Conservation (phyloP, 1,140 invertebrate genomes). For the Diorhabda elongata region DNA sequence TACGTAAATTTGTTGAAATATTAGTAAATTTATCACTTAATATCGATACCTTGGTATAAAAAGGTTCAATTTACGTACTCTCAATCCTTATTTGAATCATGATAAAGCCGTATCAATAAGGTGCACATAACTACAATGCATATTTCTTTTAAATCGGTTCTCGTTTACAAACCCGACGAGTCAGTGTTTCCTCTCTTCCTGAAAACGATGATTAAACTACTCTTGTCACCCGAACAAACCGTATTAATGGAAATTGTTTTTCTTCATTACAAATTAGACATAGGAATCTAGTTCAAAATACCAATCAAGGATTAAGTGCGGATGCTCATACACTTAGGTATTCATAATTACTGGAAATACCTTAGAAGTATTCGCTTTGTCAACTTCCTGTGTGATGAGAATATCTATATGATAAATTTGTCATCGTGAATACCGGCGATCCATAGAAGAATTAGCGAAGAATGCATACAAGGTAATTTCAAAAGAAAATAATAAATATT, state of each 20-base stretch:
- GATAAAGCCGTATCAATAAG: neutral
- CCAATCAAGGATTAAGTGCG: constrained; percentile 15
- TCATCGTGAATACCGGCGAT: too few species aligned
- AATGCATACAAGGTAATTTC: too few species aligned
- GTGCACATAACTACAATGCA: neutral
- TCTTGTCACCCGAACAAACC: constrained; percentile 17
- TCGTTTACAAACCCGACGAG: neutral
- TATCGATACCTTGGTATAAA: too few species aligned
- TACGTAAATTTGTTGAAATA: too few species aligned
- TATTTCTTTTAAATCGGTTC: neutral
- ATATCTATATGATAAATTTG: too few species aligned
- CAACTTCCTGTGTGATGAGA: neutral
- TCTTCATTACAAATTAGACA: constrained; percentile 9
- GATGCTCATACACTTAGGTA: constrained; percentile 16
- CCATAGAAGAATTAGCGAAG: too few species aligned
- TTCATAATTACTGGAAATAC: constrained; percentile 1
- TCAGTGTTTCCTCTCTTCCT: constrained; percentile 12
- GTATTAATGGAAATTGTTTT: constrained; percentile 12
- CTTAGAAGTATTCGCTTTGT: neutral
- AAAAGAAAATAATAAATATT: too few species aligned
- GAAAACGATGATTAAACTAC: constrained; percentile 12
- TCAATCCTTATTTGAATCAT: neutral
- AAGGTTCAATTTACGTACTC: neutral
- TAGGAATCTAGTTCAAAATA: constrained; percentile 20
- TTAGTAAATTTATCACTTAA: too few species aligned